These are phyloP conservation scores for Scaptomyza montana DNA, from an alignment of 1,140 invertebrate species.

Conservation along the genomic window DNA sequence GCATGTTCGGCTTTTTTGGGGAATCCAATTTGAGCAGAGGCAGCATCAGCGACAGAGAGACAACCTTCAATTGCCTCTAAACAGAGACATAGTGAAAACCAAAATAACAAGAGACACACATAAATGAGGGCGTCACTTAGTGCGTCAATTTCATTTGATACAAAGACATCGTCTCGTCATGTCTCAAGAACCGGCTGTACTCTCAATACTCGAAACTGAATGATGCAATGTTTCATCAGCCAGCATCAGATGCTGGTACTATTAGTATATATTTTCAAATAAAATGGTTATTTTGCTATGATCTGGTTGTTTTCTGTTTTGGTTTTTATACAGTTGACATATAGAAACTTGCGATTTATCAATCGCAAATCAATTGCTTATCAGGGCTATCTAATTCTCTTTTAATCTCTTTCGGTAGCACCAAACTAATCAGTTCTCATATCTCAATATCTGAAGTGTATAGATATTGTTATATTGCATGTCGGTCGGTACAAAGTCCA, in stretches of 20 bases:
- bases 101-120: neutral
- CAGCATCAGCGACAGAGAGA: conserved; percentile 11
- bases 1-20: conserved; percentile 22
- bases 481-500: conserved; percentile 32
- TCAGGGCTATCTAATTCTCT: neutral
- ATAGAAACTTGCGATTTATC: neutral
- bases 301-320: conserved; percentile 13
- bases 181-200: conserved; percentile 5
- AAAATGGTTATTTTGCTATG: conserved; percentile 22
- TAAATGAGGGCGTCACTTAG: conserved; percentile 27
- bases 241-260: conserved; percentile 1
- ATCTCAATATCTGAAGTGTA: conserved; percentile 24
- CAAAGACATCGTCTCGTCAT: conserved; percentile 25
- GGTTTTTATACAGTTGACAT: neutral
- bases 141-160: conserved; percentile 64
- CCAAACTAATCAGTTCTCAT: conserved; percentile 17
- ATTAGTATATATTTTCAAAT: neutral
- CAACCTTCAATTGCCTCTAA: conserved; percentile 54
- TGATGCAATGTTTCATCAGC: conserved; percentile 82
- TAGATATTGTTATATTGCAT: neutral
- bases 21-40: conserved; percentile 36
- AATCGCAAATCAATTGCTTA: neutral
- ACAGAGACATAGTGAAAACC: neutral
- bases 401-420: neutral
- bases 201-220: conserved; percentile 19